phyloP scores from a whole-genome alignment of 2,113 vertebrate genomes.

The Odocoileus hemionus region DNA sequence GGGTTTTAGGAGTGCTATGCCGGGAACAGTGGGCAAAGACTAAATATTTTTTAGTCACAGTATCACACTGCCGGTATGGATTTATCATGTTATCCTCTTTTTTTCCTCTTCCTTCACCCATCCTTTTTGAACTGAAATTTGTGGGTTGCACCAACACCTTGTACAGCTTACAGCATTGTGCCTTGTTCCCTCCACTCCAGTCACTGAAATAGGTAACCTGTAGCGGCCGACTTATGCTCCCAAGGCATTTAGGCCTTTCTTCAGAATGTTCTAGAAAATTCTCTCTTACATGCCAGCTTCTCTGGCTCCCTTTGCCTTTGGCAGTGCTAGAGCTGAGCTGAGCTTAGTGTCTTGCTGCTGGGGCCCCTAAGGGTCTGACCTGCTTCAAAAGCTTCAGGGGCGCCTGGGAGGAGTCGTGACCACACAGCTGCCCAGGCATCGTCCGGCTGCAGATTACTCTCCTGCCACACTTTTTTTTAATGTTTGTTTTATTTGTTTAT shows the following conservation, averaged over 20 bases:
- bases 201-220: neutral
- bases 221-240: neutral
- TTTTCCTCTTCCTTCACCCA: rapidly evolving
- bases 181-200: neutral
- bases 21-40: neutral
- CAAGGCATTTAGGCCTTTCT: neutral
- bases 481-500: neutral
- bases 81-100: neutral
- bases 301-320: neutral
- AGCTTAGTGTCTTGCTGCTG: neutral
- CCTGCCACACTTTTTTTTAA: neutral
- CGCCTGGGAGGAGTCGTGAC: neutral
- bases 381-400: neutral
- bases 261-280: neutral
- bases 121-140: neutral
- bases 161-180: neutral
- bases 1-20: neutral
- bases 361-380: neutral
- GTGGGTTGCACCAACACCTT: neutral
- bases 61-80: neutral
- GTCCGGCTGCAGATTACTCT: neutral
- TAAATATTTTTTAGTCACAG: neutral
- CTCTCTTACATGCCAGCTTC: neutral
- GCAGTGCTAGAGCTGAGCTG: neutral
- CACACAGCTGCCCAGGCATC: neutral